Evolutionary conservation across 1,140 invertebrate genomes (phyloP).

Genomic region (Lepidotrigona ventralis): DNA sequence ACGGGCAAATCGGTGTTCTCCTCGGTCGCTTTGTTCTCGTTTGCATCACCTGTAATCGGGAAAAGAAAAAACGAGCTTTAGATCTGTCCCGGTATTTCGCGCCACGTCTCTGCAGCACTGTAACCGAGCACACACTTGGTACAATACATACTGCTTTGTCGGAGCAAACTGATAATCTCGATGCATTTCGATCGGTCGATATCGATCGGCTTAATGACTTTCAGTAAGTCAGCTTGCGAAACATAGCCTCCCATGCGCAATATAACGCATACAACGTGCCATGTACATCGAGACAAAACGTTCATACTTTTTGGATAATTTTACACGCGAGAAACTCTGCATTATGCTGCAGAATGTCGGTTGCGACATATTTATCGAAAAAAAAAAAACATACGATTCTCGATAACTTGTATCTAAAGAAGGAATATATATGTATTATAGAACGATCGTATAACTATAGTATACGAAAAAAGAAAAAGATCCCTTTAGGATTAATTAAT

Average conservation of each 20-base stretch:
- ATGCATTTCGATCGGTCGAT: not conserved
- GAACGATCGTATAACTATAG: not conserved
- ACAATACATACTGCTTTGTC: constrained; percentile 11
- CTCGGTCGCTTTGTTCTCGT: not conserved
- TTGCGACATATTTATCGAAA: not conserved
- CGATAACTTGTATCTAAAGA: not conserved
- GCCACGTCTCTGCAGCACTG: constrained; percentile 18
- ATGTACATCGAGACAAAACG: not conserved
- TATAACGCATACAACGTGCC: not conserved
- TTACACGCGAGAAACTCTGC: not conserved
- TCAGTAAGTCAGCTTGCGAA: no score
- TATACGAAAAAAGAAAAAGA: not conserved
- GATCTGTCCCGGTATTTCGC: constrained; percentile 5
- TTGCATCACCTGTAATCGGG: constrained; percentile 66
- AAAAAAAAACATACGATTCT: not conserved
- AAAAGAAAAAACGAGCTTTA: constrained; percentile 51
- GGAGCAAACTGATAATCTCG: not conserved
- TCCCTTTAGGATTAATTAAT: constrained; percentile 14
- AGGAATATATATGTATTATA: not conserved
- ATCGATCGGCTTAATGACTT: not conserved
- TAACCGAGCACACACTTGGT: constrained; percentile 36
- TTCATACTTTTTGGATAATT: not conserved
- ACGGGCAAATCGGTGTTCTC: constrained; percentile 68
- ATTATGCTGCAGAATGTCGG: not conserved
- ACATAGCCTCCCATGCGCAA: not conserved